Percentiles rank a stretch among this genome's conserved stretches.
Evolutionary conservation across 1,140 invertebrate species (phyloP).

Genomic region (Drosophila nikananu): DNA sequence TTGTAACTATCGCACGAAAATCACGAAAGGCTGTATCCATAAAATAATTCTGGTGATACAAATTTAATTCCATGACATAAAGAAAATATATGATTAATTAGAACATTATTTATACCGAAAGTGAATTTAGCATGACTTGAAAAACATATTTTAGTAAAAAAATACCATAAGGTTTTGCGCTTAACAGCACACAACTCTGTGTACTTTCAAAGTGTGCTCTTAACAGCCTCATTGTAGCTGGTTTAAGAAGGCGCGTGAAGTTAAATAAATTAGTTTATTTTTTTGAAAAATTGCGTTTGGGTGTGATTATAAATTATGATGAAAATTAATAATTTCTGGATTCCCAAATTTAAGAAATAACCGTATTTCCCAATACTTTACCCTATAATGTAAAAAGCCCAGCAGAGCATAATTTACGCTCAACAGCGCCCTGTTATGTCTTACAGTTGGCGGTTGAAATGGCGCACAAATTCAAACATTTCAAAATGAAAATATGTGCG

Average conservation of each 20-base stretch:
- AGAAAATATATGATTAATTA: not conserved
- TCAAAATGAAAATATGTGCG: not conserved
- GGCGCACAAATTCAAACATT: slow-evolving; percentile 9
- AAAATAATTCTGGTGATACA: not conserved
- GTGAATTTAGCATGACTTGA: not conserved
- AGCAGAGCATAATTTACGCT: no score
- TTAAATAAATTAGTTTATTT: not conserved
- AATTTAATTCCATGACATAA: not conserved
- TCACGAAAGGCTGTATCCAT: not conserved
- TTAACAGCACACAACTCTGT: not conserved
- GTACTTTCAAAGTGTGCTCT: not conserved
- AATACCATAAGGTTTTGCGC: not conserved
- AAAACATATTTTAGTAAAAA: not conserved
- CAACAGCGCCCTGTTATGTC: not conserved
- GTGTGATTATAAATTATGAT: not conserved
- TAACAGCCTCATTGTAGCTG: not conserved
- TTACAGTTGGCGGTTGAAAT: not conserved
- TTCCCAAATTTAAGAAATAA: no score
- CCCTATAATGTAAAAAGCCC: not conserved
- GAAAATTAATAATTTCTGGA: no score
- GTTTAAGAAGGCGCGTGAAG: not conserved
- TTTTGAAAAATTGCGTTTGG: not conserved
- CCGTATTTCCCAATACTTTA: not conserved
- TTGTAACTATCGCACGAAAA: not conserved
- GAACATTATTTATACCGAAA: not conserved